Conservation (phyloP, 2,113 vertebrate genomes). For the Sigmodon hispidus region DNA sequence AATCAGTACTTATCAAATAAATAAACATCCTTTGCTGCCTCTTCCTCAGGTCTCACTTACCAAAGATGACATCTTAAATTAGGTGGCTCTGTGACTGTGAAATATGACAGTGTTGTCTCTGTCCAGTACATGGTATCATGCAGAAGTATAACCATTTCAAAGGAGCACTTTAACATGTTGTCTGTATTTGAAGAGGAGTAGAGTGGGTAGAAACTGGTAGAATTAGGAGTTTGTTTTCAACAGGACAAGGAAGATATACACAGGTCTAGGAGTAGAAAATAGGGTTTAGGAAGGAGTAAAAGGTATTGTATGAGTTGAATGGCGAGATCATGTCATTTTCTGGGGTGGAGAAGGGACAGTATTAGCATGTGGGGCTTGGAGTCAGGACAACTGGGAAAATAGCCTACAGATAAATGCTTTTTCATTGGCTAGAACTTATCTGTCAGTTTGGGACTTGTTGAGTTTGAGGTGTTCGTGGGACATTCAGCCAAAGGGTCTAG, state of each 20-base stretch:
- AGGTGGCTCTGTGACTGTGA: not conserved
- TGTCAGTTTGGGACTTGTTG: not conserved
- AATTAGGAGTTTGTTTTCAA: not conserved
- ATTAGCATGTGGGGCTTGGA: not conserved
- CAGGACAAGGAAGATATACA: not conserved
- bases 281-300: not conserved
- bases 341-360: not conserved
- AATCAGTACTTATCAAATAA: not conserved
- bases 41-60: not conserved
- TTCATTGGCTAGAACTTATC: not conserved
- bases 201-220: not conserved
- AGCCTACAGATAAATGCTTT: not conserved
- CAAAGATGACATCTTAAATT: not conserved
- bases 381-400: not conserved
- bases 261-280: not conserved
- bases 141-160: not conserved
- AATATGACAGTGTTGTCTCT: not conserved
- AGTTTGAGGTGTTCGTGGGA: not conserved
- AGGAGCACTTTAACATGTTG: not conserved
- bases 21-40: not conserved
- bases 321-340: not conserved
- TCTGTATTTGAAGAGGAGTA: not conserved
- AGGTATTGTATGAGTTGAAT: not conserved
- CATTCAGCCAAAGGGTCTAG: not conserved
- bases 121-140: not conserved